These are phyloP conservation scores for Gnatocerus cornutus DNA, from an alignment of 2,888 invertebrate species.

Conservation along the genomic window DNA sequence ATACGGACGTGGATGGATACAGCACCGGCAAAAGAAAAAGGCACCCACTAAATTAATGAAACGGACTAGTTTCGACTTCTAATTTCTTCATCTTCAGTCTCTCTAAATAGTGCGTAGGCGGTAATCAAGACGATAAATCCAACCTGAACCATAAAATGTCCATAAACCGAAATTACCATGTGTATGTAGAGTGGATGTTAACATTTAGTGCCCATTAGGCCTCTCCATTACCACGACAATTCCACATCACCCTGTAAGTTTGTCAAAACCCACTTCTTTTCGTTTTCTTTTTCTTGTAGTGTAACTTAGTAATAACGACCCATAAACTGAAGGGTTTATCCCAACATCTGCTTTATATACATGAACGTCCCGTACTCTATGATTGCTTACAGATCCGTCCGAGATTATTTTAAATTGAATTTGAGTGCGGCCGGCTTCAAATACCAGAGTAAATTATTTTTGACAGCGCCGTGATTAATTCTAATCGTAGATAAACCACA, in stretches of 20 bases:
- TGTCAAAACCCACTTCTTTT: conserved; percentile 2
- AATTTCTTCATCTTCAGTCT: background rate
- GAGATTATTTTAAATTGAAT: conserved; percentile 58
- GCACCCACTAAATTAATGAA: too few relatives aligned
- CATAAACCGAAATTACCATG: background rate
- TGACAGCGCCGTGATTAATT: conserved; percentile 47
- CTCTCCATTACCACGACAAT: conserved; percentile 1
- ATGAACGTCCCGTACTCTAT: conserved; percentile 52
- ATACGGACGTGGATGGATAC: background rate
- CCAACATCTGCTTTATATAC: conserved; percentile 46
- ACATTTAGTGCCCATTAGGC: conserved; percentile 2
- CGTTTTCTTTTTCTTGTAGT: background rate
- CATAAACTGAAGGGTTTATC: conserved; percentile 32
- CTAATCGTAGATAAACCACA: conserved; percentile 35
- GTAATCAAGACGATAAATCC: background rate
- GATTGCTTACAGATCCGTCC: conserved; percentile 55
- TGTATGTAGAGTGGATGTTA: conserved; percentile 2
- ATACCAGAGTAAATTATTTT: conserved; percentile 38
- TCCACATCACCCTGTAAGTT: background rate
- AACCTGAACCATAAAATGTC: background rate
- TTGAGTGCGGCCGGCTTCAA: conserved; percentile 45
- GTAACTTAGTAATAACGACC: conserved; percentile 5
- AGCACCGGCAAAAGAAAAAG: too few relatives aligned
- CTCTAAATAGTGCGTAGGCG: background rate
- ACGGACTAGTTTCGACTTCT: background rate